A percentile compares a stretch with the other conserved stretches of the same genome.
These are phyloP conservation scores for Scomber colias DNA, from an alignment of 2,113 vertebrate genomes.

Conservation along the genomic window DNA sequence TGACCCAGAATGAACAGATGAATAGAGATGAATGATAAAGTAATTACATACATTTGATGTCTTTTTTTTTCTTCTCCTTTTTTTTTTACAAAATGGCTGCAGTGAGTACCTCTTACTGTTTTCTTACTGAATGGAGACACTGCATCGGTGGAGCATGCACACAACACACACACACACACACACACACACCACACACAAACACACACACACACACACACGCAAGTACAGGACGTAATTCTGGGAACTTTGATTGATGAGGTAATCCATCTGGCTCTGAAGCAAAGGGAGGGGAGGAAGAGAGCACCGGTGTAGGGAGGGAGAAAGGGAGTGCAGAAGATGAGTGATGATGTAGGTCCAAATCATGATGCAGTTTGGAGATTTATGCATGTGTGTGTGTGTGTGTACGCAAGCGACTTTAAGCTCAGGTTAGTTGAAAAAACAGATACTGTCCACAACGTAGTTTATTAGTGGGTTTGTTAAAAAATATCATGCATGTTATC, in stretches of 20 bases:
- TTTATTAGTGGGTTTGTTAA: constrained; percentile 15
- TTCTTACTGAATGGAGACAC: constrained; percentile 43
- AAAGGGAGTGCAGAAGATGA: constrained; percentile 48
- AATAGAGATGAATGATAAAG: constrained; percentile 37
- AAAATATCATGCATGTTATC: not conserved
- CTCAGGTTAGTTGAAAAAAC: not conserved
- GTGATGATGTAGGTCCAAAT: constrained; percentile 55
- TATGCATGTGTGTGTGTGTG: constrained; percentile 32
- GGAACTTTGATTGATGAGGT: constrained; percentile 81
- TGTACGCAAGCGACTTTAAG: constrained; percentile 18
- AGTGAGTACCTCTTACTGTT: constrained; percentile 14
- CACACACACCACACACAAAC: constrained; percentile 15
- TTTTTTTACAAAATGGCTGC: constrained; percentile 46
- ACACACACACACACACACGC: constrained; percentile 15
- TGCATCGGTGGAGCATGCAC: constrained; percentile 44
- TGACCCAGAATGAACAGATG: constrained; percentile 16
- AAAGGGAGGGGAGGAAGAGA: constrained; percentile 52
- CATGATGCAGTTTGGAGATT: constrained; percentile 49
- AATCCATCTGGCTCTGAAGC: constrained; percentile 74
- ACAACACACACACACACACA: constrained; percentile 1
- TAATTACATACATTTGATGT: constrained; percentile 3
- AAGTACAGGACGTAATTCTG: constrained; percentile 63
- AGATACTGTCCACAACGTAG: not conserved
- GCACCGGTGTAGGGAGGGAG: constrained; percentile 23
- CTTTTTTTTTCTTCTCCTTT: not conserved